A percentile compares a stretch with the other conserved stretches of the same genome.
phyloP scores from a whole-genome alignment of 2,113 vertebrate species.

The Pandion haliaetus region DNA sequence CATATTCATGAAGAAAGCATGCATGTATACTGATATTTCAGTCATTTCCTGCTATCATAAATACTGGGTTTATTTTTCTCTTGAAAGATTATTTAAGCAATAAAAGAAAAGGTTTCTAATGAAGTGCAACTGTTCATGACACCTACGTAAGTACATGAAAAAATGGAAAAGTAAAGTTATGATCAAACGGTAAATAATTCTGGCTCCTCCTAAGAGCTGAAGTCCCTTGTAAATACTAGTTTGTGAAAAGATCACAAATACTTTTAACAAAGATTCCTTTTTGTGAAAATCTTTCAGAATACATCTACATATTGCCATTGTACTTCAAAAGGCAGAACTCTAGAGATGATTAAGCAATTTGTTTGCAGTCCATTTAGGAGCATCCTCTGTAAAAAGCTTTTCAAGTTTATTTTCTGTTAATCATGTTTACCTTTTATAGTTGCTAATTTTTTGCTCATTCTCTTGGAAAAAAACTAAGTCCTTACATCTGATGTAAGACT shows the following conservation, averaged over 20 bases:
- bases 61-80: not conserved
- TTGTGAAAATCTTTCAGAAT: not conserved
- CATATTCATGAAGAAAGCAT: not conserved
- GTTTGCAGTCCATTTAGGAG: not conserved
- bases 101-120: not conserved
- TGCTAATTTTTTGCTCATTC: not conserved
- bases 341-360: not conserved
- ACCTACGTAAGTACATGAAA: not conserved
- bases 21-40: rapidly evolving
- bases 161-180: not conserved
- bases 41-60: not conserved
- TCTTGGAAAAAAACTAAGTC: not conserved
- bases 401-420: not conserved
- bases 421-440: not conserved
- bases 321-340: not conserved
- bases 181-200: not conserved
- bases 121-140: not conserved
- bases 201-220: not conserved
- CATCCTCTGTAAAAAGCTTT: not conserved
- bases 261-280: not conserved
- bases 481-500: not conserved
- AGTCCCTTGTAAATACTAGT: not conserved
- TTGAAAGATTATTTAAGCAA: not conserved
- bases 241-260: not conserved
- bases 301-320: not conserved